Evolutionary conservation across 1,140 invertebrate species (phyloP).

Genomic region (Calliphora vicina): DNA sequence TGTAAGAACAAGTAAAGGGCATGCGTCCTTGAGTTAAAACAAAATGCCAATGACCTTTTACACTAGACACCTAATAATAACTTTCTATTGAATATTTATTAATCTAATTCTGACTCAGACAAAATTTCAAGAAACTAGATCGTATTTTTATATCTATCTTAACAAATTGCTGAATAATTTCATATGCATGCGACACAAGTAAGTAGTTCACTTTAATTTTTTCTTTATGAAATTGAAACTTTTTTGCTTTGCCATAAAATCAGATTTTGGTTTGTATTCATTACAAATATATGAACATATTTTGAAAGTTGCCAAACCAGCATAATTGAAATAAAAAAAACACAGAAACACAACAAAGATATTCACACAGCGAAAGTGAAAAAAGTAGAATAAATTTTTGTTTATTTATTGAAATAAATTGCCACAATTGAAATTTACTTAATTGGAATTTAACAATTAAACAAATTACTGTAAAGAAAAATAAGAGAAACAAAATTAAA

Average conservation of each 20-base stretch:
- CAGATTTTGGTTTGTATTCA: neutral
- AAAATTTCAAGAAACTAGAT: too few species aligned
- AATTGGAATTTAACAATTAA: neutral
- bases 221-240: neutral
- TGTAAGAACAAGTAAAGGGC: too few species aligned
- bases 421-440: neutral
- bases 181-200: too few species aligned
- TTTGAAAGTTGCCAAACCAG: conserved; percentile 15
- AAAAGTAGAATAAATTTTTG: neutral
- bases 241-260: neutral
- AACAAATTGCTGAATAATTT: too few species aligned
- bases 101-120: too few species aligned
- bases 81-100: too few species aligned
- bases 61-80: too few species aligned
- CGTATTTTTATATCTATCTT: too few species aligned
- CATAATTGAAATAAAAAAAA: neutral
- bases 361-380: neutral
- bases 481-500: neutral
- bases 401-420: neutral
- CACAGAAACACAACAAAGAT: too few species aligned
- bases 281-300: neutral
- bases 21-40: too few species aligned
- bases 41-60: too few species aligned
- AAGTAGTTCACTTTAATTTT: too few species aligned
- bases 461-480: neutral